Conservation (phyloP, 2,888 invertebrate species). For the Leptinotarsa rubiginosa region DNA sequence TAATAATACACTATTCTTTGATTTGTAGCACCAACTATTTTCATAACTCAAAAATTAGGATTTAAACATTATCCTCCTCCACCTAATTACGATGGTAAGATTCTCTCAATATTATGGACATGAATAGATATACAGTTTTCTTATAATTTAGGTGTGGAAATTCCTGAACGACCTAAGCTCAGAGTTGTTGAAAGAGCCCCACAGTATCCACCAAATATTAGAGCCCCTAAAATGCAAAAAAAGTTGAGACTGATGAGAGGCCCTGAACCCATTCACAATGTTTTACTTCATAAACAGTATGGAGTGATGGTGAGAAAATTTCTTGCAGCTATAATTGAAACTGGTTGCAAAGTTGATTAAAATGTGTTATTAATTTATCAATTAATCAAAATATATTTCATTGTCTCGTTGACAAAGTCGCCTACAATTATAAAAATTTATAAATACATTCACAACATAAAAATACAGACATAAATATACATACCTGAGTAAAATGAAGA, state of each 20-base stretch:
- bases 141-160: slow-evolving; percentile 73
- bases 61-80: slow-evolving; percentile 79
- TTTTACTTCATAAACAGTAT: slow-evolving; percentile 89
- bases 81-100: slow-evolving; percentile 75
- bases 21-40: slow-evolving; percentile 49
- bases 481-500: too few species aligned
- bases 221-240: slow-evolving; percentile 88
- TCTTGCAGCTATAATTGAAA: neutral
- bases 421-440: too few species aligned
- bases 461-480: too few species aligned
- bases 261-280: slow-evolving; percentile 88
- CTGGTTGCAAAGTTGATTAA: neutral
- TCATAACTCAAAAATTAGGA: slow-evolving; percentile 66
- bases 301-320: slow-evolving; percentile 81
- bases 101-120: neutral
- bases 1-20: neutral
- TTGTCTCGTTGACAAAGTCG: too few species aligned
- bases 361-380: too few species aligned
- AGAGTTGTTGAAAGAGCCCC: slow-evolving; percentile 81
- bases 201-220: slow-evolving; percentile 73
- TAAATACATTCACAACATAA: too few species aligned
- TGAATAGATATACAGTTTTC: neutral
- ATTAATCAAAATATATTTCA: too few species aligned
- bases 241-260: slow-evolving; percentile 88
- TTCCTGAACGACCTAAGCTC: slow-evolving; percentile 80